Evolutionary conservation across 2,113 vertebrate genomes (phyloP), one percentile per base, ranked within the genome.

Genomic region (Ancistrus triradiatus): DNA sequence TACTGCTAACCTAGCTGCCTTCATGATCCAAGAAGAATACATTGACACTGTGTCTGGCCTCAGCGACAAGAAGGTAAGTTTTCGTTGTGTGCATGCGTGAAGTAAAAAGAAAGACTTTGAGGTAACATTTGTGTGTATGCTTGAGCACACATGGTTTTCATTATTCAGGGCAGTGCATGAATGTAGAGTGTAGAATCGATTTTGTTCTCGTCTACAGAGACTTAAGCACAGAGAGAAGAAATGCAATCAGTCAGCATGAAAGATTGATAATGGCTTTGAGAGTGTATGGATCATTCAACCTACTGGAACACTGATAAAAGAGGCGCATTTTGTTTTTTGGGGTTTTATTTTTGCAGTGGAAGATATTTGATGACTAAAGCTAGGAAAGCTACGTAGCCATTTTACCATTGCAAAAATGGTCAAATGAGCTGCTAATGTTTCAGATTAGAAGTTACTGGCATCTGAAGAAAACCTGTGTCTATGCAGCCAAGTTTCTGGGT

Each of bases 11-110:
- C 86, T 97, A 82, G 93, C 94, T 0, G 93, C 93, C 70, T 96
- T 96, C 81, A 95, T 95, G 94, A 96, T 96, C 86, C 94, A 97
- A 80, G 94, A 96, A 77, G 94, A 95, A 76, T 95, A 95, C 19
- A 93, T 95, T 57, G 94, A 97, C 84, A 95, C 93, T 0, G 93
- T 95, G 69, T 95, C 94, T 6, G 94, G 94, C 25, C 94, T 95
- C 75, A 95, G 93, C 4, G 94, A 96, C 85, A 91, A 90, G 72
- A 96, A 97, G 93, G 94, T 91, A 75, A 4, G 15, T 53, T 22
- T 15, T 3, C 19, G 2, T 17, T 28, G 43, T 38, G 44, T 67
- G 44, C 42, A 37, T 51, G 46, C 31, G 55, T 59, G 53, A 9
- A 10, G 18, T 18, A 25, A 46, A 31, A n/a, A n/a, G n/a, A 51